A percentile compares a stretch with the other conserved stretches of the same genome.
Conservation (phyloP, 2,888 invertebrate species). For the Trissolcus japonicus region DNA sequence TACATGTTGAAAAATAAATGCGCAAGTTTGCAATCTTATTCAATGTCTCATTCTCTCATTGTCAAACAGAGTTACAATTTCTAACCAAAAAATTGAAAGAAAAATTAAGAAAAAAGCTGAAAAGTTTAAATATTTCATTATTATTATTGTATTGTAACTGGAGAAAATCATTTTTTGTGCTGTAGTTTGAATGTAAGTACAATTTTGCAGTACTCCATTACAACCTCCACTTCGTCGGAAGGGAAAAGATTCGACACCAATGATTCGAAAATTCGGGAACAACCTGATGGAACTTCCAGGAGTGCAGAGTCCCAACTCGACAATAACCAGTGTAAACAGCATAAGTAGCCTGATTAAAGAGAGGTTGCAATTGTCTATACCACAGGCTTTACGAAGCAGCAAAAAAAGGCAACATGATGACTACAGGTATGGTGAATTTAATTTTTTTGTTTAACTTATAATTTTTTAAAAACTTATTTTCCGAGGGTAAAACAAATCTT, state of each 20-base stretch:
- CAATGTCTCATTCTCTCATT: too few relatives aligned
- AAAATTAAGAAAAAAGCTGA: too few relatives aligned
- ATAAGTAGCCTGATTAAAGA: conserved; percentile 89
- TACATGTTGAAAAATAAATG: too few relatives aligned
- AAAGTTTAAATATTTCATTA: too few relatives aligned
- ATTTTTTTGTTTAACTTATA: background rate
- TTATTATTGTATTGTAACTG: too few relatives aligned
- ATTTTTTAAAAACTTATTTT: background rate
- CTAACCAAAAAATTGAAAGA: too few relatives aligned
- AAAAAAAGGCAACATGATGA: conserved; percentile 73
- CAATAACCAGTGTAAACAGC: conserved; percentile 90
- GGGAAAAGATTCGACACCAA: conserved; percentile 80
- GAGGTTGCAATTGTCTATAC: conserved; percentile 83
- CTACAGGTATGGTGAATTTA: conserved; percentile 65
- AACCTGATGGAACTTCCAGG: conserved; percentile 78
- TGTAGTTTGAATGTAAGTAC: conserved; percentile 9
- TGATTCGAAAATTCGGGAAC: conserved; percentile 78
- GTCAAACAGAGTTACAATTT: too few relatives aligned
- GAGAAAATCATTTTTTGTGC: too few relatives aligned
- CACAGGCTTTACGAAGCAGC: conserved; percentile 71
- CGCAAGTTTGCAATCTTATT: too few relatives aligned
- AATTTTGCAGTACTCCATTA: conserved; percentile 79
- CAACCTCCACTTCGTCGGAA: conserved; percentile 80
- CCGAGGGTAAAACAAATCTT: too few relatives aligned
- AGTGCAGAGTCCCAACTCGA: conserved; percentile 84